phyloP scores from a whole-genome alignment of 2,113 vertebrate genomes.

The Pteruthius melanotis region DNA sequence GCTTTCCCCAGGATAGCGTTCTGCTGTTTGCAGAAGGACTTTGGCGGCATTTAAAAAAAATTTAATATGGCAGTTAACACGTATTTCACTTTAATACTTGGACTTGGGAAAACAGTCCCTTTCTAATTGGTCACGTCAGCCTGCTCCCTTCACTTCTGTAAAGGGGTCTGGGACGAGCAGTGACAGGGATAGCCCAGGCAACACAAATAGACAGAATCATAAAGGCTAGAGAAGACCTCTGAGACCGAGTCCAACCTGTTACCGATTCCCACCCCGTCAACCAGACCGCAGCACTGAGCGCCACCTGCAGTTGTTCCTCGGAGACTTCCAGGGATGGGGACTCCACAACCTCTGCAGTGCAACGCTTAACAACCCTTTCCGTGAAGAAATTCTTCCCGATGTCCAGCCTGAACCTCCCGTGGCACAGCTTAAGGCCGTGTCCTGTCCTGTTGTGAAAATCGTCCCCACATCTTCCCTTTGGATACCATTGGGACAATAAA shows the following conservation, averaged over 20 bases:
- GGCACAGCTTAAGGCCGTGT: not conserved
- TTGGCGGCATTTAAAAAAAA: not conserved
- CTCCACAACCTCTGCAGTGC: not conserved
- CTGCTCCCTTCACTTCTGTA: not conserved
- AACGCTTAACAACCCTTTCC: not conserved
- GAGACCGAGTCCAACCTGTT: not conserved
- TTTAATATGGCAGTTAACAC: not conserved
- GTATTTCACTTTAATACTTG: not conserved
- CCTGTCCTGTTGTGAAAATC: not conserved
- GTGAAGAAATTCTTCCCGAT: not conserved
- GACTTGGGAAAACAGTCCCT: not conserved
- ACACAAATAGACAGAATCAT: not conserved
- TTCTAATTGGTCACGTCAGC: not conserved
- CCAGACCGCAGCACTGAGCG: not conserved
- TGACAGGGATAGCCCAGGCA: not conserved
- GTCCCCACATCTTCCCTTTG: not conserved
- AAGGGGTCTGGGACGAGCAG: not conserved
- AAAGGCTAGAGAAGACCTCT: not conserved
- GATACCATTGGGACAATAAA: not conserved
- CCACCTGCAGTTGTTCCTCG: not conserved
- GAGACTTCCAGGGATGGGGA: not conserved
- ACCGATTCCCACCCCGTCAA: not conserved
- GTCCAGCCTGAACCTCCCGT: not conserved
- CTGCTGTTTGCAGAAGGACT: not conserved
- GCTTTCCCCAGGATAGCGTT: not conserved